Conservation (phyloP, 2,113 vertebrate species). For the Syngnathus floridae region DNA sequence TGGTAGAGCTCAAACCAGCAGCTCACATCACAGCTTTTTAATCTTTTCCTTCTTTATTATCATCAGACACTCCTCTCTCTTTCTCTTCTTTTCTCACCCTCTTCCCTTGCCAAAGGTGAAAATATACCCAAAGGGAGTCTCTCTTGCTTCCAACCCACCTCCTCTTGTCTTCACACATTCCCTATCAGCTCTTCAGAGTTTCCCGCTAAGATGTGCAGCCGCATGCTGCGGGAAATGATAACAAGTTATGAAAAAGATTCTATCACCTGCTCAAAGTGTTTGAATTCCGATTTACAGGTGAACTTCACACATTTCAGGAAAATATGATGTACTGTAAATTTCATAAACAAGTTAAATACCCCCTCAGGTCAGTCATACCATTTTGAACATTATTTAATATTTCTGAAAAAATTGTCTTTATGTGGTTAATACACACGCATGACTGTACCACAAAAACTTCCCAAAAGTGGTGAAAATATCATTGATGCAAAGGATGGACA, state of each 20-base stretch:
- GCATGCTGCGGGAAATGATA: conserved; percentile 41
- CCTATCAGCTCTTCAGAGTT: conserved; percentile 47
- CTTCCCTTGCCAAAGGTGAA: conserved; percentile 48
- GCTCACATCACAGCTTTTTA: conserved; percentile 16
- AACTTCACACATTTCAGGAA: neutral
- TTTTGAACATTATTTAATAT: neutral
- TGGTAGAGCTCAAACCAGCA: conserved; percentile 29
- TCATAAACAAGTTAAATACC: neutral
- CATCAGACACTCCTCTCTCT: neutral
- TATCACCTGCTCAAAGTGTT: conserved; percentile 37
- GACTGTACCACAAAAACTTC: no score
- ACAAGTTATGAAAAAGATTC: conserved; percentile 23
- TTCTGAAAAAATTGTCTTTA: no score
- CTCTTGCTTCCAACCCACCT: conserved; percentile 20
- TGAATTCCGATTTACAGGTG: conserved; percentile 25
- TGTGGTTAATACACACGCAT: no score
- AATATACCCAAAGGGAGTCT: conserved; percentile 47
- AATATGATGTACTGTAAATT: neutral
- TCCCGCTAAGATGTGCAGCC: conserved; percentile 44
- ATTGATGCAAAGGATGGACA: no score
- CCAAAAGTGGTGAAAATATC: no score
- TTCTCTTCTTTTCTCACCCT: conserved; percentile 36
- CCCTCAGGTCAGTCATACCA: neutral
- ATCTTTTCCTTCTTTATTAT: conserved; percentile 3
- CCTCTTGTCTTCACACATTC: conserved; percentile 49